phyloP scores from a whole-genome alignment of 1,140 invertebrate genomes.

The Drosophila quadrilineata region DNA sequence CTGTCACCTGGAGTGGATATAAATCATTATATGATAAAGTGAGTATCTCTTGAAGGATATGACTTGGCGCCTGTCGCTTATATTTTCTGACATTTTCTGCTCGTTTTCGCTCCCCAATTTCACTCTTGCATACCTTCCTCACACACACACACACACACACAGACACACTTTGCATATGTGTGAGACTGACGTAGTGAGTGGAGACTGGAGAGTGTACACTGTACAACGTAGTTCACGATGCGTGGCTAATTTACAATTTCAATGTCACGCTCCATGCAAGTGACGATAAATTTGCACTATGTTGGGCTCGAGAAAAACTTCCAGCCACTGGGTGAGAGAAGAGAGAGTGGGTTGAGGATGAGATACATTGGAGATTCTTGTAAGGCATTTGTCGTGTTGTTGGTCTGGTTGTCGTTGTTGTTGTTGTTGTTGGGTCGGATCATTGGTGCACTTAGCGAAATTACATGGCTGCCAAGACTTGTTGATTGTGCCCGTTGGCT shows the following conservation, averaged over 20 bases:
- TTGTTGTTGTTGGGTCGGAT: slow-evolving; percentile 33
- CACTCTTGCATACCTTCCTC: slow-evolving; percentile 6
- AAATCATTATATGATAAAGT: too few relatives aligned
- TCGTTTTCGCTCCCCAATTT: slow-evolving; percentile 6
- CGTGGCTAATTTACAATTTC: slow-evolving; percentile 77
- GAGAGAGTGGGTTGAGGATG: neutral
- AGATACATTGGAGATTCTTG: too few relatives aligned
- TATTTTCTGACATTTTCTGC: slow-evolving; percentile 1
- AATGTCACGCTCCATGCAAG: slow-evolving; percentile 78
- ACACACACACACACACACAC: neutral
- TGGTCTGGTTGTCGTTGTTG: too few relatives aligned
- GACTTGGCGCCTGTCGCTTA: slow-evolving; percentile 22
- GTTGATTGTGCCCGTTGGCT: slow-evolving; percentile 64
- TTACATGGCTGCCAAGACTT: slow-evolving; percentile 70
- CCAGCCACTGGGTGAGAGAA: neutral
- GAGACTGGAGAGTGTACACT: neutral
- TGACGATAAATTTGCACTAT: slow-evolving; percentile 79
- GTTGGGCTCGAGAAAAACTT: slow-evolving; percentile 13
- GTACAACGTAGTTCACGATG: slow-evolving; percentile 22
- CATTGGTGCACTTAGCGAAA: slow-evolving; percentile 66
- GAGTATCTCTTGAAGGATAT: too few relatives aligned
- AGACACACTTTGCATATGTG: neutral
- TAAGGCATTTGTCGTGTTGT: too few relatives aligned
- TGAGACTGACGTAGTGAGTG: neutral
- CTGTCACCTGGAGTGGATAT: too few relatives aligned